Evolutionary conservation across 2,888 invertebrate genomes (phyloP).

Genomic region (Lissonota sp.): DNA sequence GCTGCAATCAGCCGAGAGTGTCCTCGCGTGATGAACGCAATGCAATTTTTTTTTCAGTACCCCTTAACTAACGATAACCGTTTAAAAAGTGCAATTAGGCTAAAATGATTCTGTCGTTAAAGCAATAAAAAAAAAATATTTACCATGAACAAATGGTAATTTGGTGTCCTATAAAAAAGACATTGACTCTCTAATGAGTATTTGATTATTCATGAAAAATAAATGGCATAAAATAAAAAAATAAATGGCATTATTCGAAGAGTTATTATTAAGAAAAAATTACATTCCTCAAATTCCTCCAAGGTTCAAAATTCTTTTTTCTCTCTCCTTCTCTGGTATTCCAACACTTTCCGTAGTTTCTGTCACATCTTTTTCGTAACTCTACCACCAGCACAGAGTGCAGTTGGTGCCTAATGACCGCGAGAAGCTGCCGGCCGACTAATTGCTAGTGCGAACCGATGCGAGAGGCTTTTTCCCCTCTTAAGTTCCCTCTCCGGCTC

Average conservation of each 20-base stretch:
- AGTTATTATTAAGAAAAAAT: constrained; percentile 54
- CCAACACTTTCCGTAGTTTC: constrained; percentile 33
- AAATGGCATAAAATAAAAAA: background rate
- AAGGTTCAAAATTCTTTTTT: constrained; percentile 57
- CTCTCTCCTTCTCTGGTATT: constrained; percentile 17
- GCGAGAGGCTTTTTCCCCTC: constrained; percentile 30
- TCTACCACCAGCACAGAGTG: constrained; percentile 42
- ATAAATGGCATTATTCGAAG: background rate
- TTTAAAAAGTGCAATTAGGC: background rate
- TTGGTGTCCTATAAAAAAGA: background rate
- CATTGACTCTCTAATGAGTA: background rate
- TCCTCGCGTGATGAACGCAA: constrained; percentile 1
- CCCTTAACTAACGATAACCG: background rate
- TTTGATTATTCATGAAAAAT: constrained; percentile 1
- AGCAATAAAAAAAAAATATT: background rate
- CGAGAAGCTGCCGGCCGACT: constrained; percentile 56
- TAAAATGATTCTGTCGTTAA: background rate
- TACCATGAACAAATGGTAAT: background rate
- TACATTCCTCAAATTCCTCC: constrained; percentile 46
- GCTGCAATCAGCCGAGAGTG: constrained; percentile 17
- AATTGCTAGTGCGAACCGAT: constrained; percentile 62
- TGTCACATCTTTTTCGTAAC: constrained; percentile 23
- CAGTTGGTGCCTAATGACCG: constrained; percentile 60
- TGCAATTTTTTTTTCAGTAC: constrained; percentile 1
- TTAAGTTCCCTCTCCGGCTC: too few relatives aligned